These are phyloP conservation scores for Ondatra zibethicus DNA, from an alignment of 2,113 vertebrate species.

Conservation along the genomic window DNA sequence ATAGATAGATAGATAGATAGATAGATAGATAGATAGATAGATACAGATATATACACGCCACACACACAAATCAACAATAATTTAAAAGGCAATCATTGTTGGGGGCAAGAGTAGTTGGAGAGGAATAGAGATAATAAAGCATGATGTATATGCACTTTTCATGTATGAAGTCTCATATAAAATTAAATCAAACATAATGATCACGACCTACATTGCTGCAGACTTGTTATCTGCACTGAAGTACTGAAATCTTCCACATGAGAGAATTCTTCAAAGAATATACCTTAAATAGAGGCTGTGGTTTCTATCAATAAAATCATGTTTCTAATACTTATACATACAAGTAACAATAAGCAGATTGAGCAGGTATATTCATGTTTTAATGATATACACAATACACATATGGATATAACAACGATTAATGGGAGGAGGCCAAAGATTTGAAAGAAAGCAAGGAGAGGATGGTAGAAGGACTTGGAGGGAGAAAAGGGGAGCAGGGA, in stretches of 20 bases:
- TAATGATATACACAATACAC: neutral
- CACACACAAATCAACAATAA: neutral
- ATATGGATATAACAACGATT: neutral
- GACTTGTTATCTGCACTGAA: neutral
- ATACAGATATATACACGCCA: too few relatives aligned
- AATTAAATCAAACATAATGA: neutral
- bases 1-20: too few relatives aligned
- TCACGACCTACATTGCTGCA: neutral
- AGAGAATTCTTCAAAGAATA: neutral
- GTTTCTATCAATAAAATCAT: neutral
- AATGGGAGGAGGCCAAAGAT: neutral
- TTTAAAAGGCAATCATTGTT: neutral
- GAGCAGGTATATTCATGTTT: neutral
- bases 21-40: too few relatives aligned
- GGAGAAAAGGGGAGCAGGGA: neutral
- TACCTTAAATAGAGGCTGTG: neutral
- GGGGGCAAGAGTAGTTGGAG: neutral
- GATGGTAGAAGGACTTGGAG: neutral
- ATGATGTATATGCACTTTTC: neutral
- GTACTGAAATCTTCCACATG: slow-evolving; percentile 23
- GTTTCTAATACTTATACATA: neutral
- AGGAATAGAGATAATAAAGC: neutral
- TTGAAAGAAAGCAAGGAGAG: neutral
- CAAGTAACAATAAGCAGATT: neutral
- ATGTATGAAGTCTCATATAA: neutral